phyloP scores from a whole-genome alignment of 2,888 invertebrate species.

The Caenorhabditis wallacei region DNA sequence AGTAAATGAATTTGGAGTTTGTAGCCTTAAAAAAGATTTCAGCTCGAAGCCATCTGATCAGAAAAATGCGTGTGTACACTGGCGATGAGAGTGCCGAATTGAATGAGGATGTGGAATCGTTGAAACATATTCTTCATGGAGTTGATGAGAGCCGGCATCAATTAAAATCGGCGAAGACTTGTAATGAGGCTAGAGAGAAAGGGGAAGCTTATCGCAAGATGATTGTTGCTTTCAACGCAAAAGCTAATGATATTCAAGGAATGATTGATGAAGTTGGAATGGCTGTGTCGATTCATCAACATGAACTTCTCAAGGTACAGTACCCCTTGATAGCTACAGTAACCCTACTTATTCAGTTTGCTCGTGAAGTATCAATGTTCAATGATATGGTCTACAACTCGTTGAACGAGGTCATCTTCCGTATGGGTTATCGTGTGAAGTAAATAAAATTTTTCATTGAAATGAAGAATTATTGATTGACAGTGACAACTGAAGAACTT shows the following conservation, averaged over 20 bases:
- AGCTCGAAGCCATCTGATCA: slow-evolving; percentile 42
- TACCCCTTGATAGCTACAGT: background rate
- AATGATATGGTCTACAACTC: slow-evolving; percentile 35
- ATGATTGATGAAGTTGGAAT: slow-evolving; percentile 49
- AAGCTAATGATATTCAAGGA: slow-evolving; percentile 41
- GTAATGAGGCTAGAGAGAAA: slow-evolving; percentile 19
- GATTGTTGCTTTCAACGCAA: slow-evolving; percentile 51
- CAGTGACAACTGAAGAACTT: slow-evolving; percentile 41
- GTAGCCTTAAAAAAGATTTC: background rate
- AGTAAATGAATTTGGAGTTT: slow-evolving; percentile 13
- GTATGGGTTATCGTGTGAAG: slow-evolving; percentile 23
- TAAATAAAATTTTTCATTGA: background rate
- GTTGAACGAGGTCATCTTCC: slow-evolving; percentile 32
- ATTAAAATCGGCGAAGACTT: slow-evolving; percentile 43
- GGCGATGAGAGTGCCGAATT: slow-evolving; percentile 39
- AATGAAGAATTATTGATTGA: slow-evolving; percentile 3
- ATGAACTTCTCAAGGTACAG: slow-evolving; percentile 46
- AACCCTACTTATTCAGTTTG: slow-evolving; percentile 32
- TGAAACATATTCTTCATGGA: slow-evolving; percentile 28
- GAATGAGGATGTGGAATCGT: slow-evolving; percentile 17
- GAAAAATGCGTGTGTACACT: slow-evolving; percentile 50
- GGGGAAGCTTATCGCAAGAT: slow-evolving; percentile 41
- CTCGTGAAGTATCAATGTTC: slow-evolving; percentile 41
- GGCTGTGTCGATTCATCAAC: slow-evolving; percentile 38
- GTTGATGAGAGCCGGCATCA: slow-evolving; percentile 51